Base-by-base conservation (phyloP, 1,140 invertebrate species). In the Antheraea mylitta region DNA sequence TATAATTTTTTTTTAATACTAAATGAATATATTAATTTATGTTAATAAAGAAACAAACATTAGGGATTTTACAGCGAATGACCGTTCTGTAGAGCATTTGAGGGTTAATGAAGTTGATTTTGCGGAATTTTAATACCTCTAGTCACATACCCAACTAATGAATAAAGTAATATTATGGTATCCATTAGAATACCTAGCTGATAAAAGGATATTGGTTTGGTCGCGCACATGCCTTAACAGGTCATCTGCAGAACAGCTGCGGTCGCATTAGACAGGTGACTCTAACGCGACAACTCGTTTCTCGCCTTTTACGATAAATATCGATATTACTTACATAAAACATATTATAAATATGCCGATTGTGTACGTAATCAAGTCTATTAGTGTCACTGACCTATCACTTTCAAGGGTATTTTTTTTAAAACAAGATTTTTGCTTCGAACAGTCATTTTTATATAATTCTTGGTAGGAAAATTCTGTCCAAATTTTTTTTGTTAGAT, bases 231-330 rank as follows among this genome's bases (percentile, higher is more conserved):
- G 72, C 69, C 64, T 66, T 37, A 72, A 66, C 77, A 79, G 76
- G 76, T 85, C 81, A 79, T 80, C 73, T 74, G 76, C 69, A 62
- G 61, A 72, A 77, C 87, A 87, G 81, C 83, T 87, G 79, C 70
- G 37, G 58, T 58, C 45, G 74, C 77, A 76, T 87, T 90, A 87
- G 86, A 84, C 89, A 91, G 86, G 85, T 90, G 87, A 68, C 22
- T 81, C 83, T 87, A 88, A 81, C 72, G 71, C 72, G 68, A 69
- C 69, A 64, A 65, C 45, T 74, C 67, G 64, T 64, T 70, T 69
- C 37, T 65, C 67, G 69, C 68, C 62, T 63, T 42, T 10, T 37
- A 59, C 18, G 16, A 18, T 68, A 30, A 66, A 67, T 38, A 18
- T 48, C 42, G 37, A 64, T 38, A 37, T 42, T 37, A 9, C 18